A percentile compares a stretch with the other conserved stretches of the same genome.
These are phyloP conservation scores for Drosophila eohydei DNA, from an alignment of 2,888 invertebrate genomes.

Conservation along the genomic window DNA sequence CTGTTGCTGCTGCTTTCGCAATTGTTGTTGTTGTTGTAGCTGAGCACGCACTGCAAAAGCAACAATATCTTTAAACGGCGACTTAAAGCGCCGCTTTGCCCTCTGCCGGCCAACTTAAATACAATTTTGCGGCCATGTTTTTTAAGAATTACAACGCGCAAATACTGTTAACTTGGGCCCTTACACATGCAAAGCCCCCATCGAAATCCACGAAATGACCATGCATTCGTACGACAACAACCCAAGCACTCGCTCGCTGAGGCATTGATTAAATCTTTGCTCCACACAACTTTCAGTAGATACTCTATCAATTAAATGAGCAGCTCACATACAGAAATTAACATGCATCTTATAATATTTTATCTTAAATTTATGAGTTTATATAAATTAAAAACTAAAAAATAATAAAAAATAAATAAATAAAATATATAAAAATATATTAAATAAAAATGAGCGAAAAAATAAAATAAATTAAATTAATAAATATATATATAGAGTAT, in stretches of 20 bases:
- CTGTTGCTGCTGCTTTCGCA: constrained; percentile 13
- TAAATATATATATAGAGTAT: no score
- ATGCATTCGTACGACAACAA: constrained; percentile 22
- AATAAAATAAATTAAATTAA: no score
- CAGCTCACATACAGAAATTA: neutral
- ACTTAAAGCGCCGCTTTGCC: constrained; percentile 49
- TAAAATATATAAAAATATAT: no score
- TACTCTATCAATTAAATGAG: neutral
- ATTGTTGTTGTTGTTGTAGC: constrained; percentile 27
- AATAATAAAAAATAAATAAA: neutral
- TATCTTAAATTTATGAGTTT: neutral
- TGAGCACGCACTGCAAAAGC: constrained; percentile 57
- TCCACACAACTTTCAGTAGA: neutral
- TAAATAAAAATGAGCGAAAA: no score
- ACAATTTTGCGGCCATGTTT: constrained; percentile 62
- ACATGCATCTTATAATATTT: neutral
- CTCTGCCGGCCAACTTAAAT: constrained; percentile 43
- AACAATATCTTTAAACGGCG: constrained; percentile 46
- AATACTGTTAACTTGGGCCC: constrained; percentile 60
- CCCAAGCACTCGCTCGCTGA: neutral
- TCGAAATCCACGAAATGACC: constrained; percentile 46
- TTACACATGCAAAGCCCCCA: constrained; percentile 51
- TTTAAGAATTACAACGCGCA: constrained; percentile 68
- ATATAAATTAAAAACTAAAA: neutral
- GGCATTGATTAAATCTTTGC: constrained; percentile 1